Base-by-base conservation (phyloP, 2,797 vertebrate species). In the Schizopygopsis pylzovi region DNA sequence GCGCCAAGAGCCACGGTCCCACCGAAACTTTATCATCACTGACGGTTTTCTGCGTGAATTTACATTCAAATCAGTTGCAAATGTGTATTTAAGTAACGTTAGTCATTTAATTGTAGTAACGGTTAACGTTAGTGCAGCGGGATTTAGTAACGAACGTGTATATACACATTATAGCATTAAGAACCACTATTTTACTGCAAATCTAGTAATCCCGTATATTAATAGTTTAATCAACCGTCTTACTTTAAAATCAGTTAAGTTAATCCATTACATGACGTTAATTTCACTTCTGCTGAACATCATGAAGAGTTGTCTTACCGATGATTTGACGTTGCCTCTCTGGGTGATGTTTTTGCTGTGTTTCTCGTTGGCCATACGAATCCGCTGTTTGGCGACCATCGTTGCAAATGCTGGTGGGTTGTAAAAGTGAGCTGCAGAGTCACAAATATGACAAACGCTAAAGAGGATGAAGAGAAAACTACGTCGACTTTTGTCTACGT, bases 281-380 rank as follows among this genome's bases (percentile, higher is more conserved):
- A 12, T 81, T 18, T 81, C 9, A 41, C 28, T 43, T 59, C 37
- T 41, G 22, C 4, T 6, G 45, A 70, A 75, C 65, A 63, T 82
- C 61, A 59, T 71, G 72, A 63, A 80, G 83, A 41, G 22, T 33
- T 80, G 49, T n/a, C 92, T 89, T 94, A 99, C 98, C 97, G 97
- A 94, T 83, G 97, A 96, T 93, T 98, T 98, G 92, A 98, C 97
- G 95, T 99, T 98, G 87, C 98, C 97, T 87, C 98, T 96, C 94
- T 97, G 97, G 49, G 97, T 99, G 95, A 98, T 98, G 95, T 98
- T 99, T 92, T 98, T 99, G 97, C 97, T 98, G 95, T 98, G 97
- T 91, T 99, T 98, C 94, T 98, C 97, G 94, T 98, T 98, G 86
- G 97, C 97, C 97, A 98, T 98, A 41, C 97, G 97, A 94, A 99